Conservation (phyloP, 2,113 vertebrate genomes). For the Pseudonaja textilis region DNA sequence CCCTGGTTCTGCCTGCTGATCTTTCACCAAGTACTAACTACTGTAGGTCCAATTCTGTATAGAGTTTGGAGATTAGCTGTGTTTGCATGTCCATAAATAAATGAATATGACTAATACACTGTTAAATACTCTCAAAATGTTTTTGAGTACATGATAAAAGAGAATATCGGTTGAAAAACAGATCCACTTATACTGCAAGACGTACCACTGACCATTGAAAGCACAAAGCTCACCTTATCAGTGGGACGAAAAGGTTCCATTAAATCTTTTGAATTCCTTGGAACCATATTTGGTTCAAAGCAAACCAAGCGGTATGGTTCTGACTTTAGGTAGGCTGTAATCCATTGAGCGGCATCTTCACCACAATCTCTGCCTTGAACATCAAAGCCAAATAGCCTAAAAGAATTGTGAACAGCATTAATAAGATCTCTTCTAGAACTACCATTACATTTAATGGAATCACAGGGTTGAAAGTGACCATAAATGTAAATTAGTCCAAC, state of each 20-base stretch:
- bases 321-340: constrained; percentile 76
- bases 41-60: background rate
- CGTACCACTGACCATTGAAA: background rate
- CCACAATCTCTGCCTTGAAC: constrained; percentile 90
- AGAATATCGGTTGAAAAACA: background rate
- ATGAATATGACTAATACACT: background rate
- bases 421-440: background rate
- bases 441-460: background rate
- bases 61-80: background rate
- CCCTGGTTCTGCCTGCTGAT: background rate
- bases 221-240: constrained; percentile 62
- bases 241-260: constrained; percentile 51
- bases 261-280: constrained; percentile 58
- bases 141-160: background rate
- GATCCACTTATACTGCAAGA: background rate
- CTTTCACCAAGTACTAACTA: background rate
- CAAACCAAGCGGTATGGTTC: constrained; percentile 81
- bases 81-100: background rate
- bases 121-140: too few species aligned
- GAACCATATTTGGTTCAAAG: constrained; percentile 81
- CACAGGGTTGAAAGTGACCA: background rate
- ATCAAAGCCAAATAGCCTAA: constrained; percentile 78
- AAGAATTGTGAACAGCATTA: background rate
- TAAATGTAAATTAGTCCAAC: background rate
- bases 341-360: constrained; percentile 80